Conservation (phyloP, 2,888 invertebrate genomes). For the Catocala nupta region DNA sequence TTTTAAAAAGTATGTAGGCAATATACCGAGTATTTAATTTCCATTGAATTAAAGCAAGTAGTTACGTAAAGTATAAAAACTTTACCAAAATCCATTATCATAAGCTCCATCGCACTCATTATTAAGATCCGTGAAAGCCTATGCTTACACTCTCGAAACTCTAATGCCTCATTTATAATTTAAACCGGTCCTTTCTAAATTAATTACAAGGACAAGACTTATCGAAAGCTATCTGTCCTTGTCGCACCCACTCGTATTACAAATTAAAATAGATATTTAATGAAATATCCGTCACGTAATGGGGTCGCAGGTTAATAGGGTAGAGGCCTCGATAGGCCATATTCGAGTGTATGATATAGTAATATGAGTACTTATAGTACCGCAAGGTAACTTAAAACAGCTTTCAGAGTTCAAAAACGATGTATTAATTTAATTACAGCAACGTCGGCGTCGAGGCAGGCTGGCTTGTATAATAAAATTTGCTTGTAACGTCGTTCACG, state of each 20-base stretch:
- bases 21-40: too few relatives aligned
- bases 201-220: constrained; percentile 54
- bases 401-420: constrained; percentile 7
- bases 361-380: constrained; percentile 8
- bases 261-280: constrained; percentile 51
- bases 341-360: constrained; percentile 17
- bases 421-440: constrained; percentile 9
- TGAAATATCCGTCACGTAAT: constrained; percentile 57
- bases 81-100: constrained; percentile 26
- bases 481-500: neutral
- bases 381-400: constrained; percentile 3
- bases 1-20: too few relatives aligned
- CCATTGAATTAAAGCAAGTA: neutral
- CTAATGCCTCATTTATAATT: constrained; percentile 49
- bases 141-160: constrained; percentile 31
- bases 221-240: constrained; percentile 52
- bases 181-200: constrained; percentile 48
- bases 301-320: constrained; percentile 69
- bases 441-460: neutral
- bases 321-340: constrained; percentile 52
- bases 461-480: constrained; percentile 11
- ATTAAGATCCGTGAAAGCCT: constrained; percentile 37
- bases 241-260: constrained; percentile 48
- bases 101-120: constrained; percentile 37
- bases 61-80: constrained; percentile 14